A percentile compares a stretch with the other conserved stretches of the same genome.
Conservation (phyloP, 2,888 invertebrate species). For the Notocelia uddmanniana region DNA sequence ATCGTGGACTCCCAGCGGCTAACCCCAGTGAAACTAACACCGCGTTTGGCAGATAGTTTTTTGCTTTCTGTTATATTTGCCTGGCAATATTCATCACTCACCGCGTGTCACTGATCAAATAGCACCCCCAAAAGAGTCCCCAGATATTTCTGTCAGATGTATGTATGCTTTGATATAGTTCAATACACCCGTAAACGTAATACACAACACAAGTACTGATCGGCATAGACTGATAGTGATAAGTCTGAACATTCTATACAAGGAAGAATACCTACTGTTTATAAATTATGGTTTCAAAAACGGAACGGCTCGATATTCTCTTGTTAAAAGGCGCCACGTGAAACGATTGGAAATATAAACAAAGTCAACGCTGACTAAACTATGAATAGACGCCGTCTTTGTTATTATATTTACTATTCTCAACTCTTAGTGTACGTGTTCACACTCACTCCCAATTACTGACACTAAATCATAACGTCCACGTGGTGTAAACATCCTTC, state of each 20-base stretch:
- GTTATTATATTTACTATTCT: slow-evolving; percentile 82
- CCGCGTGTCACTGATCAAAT: slow-evolving; percentile 84
- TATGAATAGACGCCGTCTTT: slow-evolving; percentile 75
- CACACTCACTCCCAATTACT: slow-evolving; percentile 83
- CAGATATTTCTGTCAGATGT: slow-evolving; percentile 81
- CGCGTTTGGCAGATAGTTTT: slow-evolving; percentile 71
- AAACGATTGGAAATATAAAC: slow-evolving; percentile 68
- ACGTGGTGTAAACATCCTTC: slow-evolving; percentile 83
- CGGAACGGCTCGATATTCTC: slow-evolving; percentile 18
- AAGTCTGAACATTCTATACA: slow-evolving; percentile 1
- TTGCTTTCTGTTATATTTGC: slow-evolving; percentile 85
- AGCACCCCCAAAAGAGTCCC: slow-evolving; percentile 82
- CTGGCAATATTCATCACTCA: slow-evolving; percentile 86
- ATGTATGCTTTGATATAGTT: slow-evolving; percentile 79
- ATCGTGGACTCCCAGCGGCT: slow-evolving; percentile 57
- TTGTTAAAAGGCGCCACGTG: slow-evolving; percentile 56
- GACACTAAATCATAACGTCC: slow-evolving; percentile 82
- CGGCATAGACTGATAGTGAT: slow-evolving; percentile 48
- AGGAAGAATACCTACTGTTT: background rate
- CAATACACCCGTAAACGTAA: slow-evolving; percentile 60
- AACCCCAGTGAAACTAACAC: slow-evolving; percentile 82
- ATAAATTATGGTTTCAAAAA: slow-evolving; percentile 4
- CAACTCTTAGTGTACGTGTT: slow-evolving; percentile 79
- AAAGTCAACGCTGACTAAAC: slow-evolving; percentile 61
- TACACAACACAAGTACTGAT: slow-evolving; percentile 56